These are phyloP conservation scores for Pedetes capensis DNA, from an alignment of 2,113 vertebrate species.

Conservation along the genomic window DNA sequence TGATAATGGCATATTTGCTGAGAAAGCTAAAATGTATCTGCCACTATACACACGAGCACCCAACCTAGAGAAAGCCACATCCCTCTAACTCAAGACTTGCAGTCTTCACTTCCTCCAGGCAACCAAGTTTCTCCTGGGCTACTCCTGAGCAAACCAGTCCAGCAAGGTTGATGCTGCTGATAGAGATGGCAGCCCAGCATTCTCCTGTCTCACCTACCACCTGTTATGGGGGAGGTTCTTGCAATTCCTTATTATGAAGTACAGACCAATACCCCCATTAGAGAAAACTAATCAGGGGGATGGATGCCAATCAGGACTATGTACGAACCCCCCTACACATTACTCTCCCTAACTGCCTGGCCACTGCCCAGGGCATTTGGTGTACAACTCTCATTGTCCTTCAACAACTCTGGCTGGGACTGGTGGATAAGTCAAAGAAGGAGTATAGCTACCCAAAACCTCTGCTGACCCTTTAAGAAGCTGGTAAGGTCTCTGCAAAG, in stretches of 20 bases:
- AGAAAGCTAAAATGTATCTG: conserved; percentile 40
- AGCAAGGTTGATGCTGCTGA: neutral
- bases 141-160: neutral
- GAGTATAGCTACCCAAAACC: neutral
- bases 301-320: neutral
- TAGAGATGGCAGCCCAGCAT: neutral
- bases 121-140: neutral
- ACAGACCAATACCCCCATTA: neutral
- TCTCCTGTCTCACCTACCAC: neutral
- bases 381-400: neutral
- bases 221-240: neutral
- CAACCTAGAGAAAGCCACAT: neutral
- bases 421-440: neutral
- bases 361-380: neutral
- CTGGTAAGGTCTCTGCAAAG: neutral
- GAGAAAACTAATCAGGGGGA: neutral
- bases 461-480: neutral
- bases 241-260: neutral
- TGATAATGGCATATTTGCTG: neutral
- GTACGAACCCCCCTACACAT: neutral
- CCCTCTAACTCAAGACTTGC: neutral
- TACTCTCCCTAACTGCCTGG: neutral
- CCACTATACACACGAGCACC: neutral
- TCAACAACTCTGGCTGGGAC: neutral
- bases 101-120: neutral